Percentiles rank a stretch among this genome's conserved stretches.
Conservation (phyloP, 2,888 invertebrate species). For the Ectemnius continuus region DNA sequence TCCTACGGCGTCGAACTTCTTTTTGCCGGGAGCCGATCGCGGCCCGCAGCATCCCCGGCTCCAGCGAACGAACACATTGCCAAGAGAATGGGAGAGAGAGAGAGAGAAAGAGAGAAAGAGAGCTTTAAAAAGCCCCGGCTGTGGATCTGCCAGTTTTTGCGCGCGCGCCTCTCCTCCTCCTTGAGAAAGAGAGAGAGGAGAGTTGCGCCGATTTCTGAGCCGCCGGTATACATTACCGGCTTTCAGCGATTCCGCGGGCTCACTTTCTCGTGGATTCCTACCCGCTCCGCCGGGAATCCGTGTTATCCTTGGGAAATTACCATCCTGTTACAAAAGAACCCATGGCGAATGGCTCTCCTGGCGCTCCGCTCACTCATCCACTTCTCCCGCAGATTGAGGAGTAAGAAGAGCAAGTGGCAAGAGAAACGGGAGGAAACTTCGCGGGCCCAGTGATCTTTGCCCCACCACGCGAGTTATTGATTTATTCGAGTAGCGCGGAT, state of each 20-base stretch:
- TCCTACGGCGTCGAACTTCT: slow-evolving; percentile 31
- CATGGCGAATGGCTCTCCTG: too few species aligned
- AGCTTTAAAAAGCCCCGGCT: slow-evolving; percentile 55
- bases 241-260: not conserved
- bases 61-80: slow-evolving; percentile 24
- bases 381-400: too few species aligned
- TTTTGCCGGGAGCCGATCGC: slow-evolving; percentile 31
- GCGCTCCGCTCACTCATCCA: too few species aligned
- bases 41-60: slow-evolving; percentile 5
- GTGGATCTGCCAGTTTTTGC: slow-evolving; percentile 59
- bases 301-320: not conserved
- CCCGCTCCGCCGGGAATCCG: slow-evolving; percentile 1
- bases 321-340: not conserved
- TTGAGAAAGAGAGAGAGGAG: too few species aligned
- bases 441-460: not conserved
- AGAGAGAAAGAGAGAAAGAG: not conserved
- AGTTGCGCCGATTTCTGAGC: slow-evolving; percentile 42
- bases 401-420: too few species aligned
- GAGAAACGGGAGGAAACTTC: too few species aligned
- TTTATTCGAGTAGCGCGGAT: slow-evolving; percentile 52
- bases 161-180: slow-evolving; percentile 11
- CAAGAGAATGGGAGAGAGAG: too few species aligned
- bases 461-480: slow-evolving; percentile 52
- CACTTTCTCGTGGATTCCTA: slow-evolving; percentile 32
- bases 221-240: slow-evolving; percentile 27